Evolutionary conservation across 2,113 vertebrate species (phyloP).

Genomic region (Tragelaphus buxtoni): DNA sequence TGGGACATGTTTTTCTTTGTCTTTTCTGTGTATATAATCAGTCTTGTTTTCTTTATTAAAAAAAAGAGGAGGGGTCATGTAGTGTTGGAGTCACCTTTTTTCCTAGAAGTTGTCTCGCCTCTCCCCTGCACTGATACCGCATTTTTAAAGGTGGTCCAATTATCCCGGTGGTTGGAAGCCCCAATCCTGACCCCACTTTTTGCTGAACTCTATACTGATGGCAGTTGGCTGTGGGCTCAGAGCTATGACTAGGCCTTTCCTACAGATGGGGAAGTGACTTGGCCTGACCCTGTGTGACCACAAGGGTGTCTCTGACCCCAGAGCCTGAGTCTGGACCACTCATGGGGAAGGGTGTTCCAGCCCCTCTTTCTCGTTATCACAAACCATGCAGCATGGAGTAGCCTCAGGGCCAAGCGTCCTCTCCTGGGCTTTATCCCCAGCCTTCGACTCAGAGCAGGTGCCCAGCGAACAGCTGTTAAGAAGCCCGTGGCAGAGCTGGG

Average conservation of each 20-base stretch:
- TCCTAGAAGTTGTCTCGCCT: neutral
- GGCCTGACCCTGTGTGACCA: neutral
- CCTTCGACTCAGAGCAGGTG: neutral
- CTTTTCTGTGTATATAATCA: neutral
- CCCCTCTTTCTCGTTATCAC: neutral
- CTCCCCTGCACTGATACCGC: neutral
- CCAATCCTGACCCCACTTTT: neutral
- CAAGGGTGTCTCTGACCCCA: neutral
- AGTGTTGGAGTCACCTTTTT: rapidly evolving
- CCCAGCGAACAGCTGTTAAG: neutral
- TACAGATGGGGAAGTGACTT: neutral
- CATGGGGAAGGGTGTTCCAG: neutral
- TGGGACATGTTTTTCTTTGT: neutral
- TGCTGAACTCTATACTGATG: neutral
- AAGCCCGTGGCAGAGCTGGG: neutral
- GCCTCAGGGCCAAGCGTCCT: neutral
- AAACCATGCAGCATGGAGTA: neutral
- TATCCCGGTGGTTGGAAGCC: neutral
- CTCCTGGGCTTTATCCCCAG: neutral
- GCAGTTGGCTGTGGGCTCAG: neutral
- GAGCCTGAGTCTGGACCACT: neutral
- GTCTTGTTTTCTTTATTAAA: neutral
- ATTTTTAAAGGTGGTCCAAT: neutral
- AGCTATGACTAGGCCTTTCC: neutral
- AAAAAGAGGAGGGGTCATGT: neutral